Conservation (phyloP, 2,797 vertebrate species). For the Scleropages formosus region DNA sequence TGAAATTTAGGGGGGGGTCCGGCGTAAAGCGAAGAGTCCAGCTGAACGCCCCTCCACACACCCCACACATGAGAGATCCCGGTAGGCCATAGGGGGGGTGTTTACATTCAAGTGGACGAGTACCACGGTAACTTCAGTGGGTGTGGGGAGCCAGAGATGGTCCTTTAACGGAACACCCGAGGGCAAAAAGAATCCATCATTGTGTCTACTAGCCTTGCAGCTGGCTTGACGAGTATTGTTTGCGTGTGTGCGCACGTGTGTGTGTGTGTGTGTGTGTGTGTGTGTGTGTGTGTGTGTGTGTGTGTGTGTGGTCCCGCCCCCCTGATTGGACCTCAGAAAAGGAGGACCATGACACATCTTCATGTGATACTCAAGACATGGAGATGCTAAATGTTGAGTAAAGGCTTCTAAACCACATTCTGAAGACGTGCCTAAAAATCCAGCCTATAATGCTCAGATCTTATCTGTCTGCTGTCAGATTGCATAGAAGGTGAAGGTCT, state of each 20-base stretch:
- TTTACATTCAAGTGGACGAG: background rate
- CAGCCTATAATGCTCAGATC: too few relatives aligned
- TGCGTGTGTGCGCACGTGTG: constrained; percentile 16
- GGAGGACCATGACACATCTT: too few relatives aligned
- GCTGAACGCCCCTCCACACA: background rate
- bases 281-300: too few relatives aligned
- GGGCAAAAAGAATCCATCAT: constrained; percentile 18
- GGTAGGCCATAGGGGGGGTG: background rate
- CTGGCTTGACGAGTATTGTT: constrained; percentile 52
- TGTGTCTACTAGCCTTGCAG: constrained; percentile 39
- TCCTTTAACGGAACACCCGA: background rate
- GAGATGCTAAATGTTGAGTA: too few relatives aligned
- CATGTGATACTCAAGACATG: too few relatives aligned
- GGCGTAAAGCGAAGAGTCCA: background rate
- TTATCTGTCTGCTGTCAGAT: too few relatives aligned
- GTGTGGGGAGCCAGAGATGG: background rate
- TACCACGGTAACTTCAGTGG: background rate
- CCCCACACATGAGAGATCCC: background rate
- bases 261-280: too few relatives aligned
- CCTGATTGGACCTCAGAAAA: too few relatives aligned
- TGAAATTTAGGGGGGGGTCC: background rate
- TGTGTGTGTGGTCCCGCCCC: too few relatives aligned
- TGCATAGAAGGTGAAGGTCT: too few relatives aligned
- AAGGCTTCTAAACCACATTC: too few relatives aligned
- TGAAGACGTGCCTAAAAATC: too few relatives aligned